Evolutionary conservation across 2,888 invertebrate genomes (phyloP), one percentile per base, ranked within the genome.

Genomic region (Noctua janthe): DNA sequence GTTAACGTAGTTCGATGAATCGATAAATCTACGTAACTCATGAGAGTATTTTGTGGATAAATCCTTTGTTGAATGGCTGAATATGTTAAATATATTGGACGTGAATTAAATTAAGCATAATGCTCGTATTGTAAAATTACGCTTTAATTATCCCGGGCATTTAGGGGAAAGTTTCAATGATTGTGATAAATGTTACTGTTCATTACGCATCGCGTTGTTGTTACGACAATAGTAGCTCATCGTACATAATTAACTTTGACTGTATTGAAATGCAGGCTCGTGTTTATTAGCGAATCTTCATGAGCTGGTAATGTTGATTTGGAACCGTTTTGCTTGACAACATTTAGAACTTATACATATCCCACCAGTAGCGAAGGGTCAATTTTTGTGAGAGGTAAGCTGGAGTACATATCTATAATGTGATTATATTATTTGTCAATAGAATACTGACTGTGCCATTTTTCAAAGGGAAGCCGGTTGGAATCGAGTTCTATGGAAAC

Each of bases 21-120:
- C 74, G 29, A 84, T 78, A 71, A 86, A 86, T 82, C n/a, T 77
- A 71, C 56, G 71, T 71, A 71, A 43, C 62, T 84, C 71, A 75
- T 73, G 56, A 71, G 56, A 56, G 51, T 62, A 74, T 83, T 70
- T 86, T 62, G 71, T 66, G 71, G 15, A 49, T 78, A 70, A 80
- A 72, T 66, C 69, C 82, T 76, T 83, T 85, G 82, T 83, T 81
- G 76, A 69, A 66, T 70, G 29, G 11, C 17, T 49, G 71, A 85
- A 43, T 85, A 70, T 70, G 75, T 75, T 76, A 69, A 69, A 72
- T 81, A 74, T 66, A 72, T 79, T 67, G 71, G 39, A 71, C 51
- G 39, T 71, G 29, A 64, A 85, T 80, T 74, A 67, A 80, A 85
- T 80, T 56, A 64, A 80, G 56, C 85, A 71, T 66, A 64, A 69